Percentiles rank a stretch among this genome's conserved stretches.
Conservation (phyloP, 2,888 invertebrate genomes). For the Terebella lapidaria region DNA sequence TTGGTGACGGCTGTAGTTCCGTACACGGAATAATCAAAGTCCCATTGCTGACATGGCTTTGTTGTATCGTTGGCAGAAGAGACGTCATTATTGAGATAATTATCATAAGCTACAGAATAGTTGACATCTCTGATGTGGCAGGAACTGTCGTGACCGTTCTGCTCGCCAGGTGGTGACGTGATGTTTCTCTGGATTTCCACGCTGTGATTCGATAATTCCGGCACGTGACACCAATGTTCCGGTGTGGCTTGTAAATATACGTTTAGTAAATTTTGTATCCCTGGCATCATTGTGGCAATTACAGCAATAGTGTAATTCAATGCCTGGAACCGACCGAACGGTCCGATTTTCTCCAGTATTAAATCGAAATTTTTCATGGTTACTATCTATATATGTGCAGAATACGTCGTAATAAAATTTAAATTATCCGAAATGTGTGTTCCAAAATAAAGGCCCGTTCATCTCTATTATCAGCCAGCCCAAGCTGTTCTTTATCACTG, state of each 20-base stretch:
- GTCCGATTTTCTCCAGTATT: conserved; percentile 3
- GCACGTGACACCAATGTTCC: conserved; percentile 10
- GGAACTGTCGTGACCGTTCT: not conserved
- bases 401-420: too few species aligned
- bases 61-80: not conserved
- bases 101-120: not conserved
- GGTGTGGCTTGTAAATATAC: conserved; percentile 5
- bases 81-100: not conserved
- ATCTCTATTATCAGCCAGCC: too few species aligned
- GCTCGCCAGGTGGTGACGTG: conserved; percentile 1
- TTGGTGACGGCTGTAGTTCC: not conserved
- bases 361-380: conserved; percentile 22
- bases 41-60: not conserved
- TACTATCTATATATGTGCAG: too few species aligned
- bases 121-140: not conserved
- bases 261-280: conserved; percentile 3
- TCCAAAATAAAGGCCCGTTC: too few species aligned
- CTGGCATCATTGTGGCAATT: not conserved
- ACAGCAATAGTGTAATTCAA: conserved; percentile 3
- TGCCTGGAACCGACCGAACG: conserved; percentile 2
- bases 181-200: not conserved
- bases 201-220: conserved; percentile 5
- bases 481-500: too few species aligned
- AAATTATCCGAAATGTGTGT: too few species aligned
- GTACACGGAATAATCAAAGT: not conserved